Conservation (phyloP, 2,113 vertebrate species). For the Micromys minutus region DNA sequence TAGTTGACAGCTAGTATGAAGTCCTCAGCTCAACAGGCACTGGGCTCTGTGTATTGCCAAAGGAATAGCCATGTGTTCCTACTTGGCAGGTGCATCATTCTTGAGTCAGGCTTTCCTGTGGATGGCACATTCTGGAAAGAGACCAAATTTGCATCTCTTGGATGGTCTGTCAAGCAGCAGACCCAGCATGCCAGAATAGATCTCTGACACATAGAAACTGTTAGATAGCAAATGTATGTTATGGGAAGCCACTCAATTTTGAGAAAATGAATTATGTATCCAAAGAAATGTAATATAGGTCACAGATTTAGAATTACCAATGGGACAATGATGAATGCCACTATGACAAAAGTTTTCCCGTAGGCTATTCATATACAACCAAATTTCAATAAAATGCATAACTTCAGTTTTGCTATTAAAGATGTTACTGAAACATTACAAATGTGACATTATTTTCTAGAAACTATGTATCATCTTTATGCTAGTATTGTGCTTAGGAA, state of each 20-base stretch:
- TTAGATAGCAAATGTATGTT: background rate
- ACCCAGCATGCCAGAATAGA: background rate
- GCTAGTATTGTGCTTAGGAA: background rate
- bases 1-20: slow-evolving; percentile 16
- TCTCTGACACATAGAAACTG: too few relatives aligned
- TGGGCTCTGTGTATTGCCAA: background rate
- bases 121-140: background rate
- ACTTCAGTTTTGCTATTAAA: background rate
- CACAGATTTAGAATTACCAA: background rate
- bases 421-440: background rate
- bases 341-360: background rate
- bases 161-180: background rate
- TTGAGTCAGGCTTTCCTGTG: background rate
- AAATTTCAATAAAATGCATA: background rate
- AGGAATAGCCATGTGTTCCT: background rate
- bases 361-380: background rate
- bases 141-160: background rate
- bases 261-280: background rate
- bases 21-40: background rate
- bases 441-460: background rate
- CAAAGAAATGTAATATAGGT: background rate
- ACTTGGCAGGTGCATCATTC: background rate
- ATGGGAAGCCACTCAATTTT: background rate
- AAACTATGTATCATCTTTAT: background rate
- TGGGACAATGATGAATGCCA: background rate